A percentile compares a stretch with the other conserved stretches of the same genome.
Conservation (phyloP, 2,113 vertebrate genomes). For the Gopherus evgoodei region DNA sequence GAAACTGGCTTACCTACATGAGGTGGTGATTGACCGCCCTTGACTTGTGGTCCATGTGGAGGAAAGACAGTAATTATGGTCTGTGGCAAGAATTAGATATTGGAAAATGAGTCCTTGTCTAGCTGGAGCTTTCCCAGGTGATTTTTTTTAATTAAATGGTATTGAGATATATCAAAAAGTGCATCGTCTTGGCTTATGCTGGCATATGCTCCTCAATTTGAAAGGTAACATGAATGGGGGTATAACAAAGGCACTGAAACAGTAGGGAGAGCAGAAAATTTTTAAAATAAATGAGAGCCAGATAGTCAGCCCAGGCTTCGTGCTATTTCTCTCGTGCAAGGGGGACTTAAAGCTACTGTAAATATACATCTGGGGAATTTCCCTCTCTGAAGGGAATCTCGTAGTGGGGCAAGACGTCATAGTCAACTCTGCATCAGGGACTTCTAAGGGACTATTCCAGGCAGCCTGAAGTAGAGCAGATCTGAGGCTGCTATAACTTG, state of each 20-base stretch:
- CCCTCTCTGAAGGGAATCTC: background rate
- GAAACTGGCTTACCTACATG: background rate
- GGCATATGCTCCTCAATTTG: background rate
- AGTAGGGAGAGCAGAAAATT: background rate
- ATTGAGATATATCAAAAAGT: background rate
- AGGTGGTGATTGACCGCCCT: fast-evolving
- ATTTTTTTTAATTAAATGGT: background rate
- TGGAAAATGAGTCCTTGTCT: background rate
- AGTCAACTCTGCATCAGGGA: background rate
- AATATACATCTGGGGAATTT: background rate
- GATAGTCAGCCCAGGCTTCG: background rate
- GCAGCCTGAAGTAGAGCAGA: background rate
- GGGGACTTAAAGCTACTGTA: background rate
- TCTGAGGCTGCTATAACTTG: background rate
- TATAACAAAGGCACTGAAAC: background rate
- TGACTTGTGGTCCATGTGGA: fast-evolving
- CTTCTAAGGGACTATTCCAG: background rate
- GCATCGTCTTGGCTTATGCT: background rate
- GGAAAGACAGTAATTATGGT: fast-evolving
- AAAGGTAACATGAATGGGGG: background rate
- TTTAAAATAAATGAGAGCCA: background rate
- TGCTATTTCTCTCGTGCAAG: background rate
- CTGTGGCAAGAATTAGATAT: background rate
- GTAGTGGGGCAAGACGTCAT: background rate
- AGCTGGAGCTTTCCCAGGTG: background rate